Base-by-base conservation (phyloP, 2,113 vertebrate genomes). In the Trogon melanurus region DNA sequence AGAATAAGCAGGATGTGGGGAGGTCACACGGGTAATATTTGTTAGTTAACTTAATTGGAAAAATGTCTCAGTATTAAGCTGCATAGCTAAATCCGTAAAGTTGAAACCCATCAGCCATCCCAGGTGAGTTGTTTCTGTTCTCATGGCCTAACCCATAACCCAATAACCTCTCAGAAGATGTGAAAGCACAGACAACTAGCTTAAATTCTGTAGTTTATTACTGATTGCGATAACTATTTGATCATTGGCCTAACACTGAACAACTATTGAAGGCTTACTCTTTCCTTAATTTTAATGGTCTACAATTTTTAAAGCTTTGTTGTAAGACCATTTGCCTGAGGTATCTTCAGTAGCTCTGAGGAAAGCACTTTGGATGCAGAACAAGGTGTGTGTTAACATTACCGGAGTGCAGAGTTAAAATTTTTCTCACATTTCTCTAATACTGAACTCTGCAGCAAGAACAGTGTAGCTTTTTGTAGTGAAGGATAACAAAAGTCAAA, bases 351-450 rank as follows among this genome's bases (percentile, higher is more conserved):
- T 17, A 79, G 32, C 19, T 78, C 74, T 61, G 51, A 94, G 48
- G 25, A 85, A 83, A 89, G n/a, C 25, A 13, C 15, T 53, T 30
- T 27, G 26, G 36, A n/a, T 3, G 3, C 20, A 78, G 38, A 87
- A 54, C 29, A 74, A 57, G 11, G 15, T 19, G 12, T 25, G 22
- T 58, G 15, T 36, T 61, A 76, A 54, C 15, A 23, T 41, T 58
- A 58, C 7, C 30, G n/a, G 44, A 74, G 16, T 11, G 32, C 25
- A 25, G 36, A 44, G 36, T 34, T 83, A 58, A 76, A 90, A 83
- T 32, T 8, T 1, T 30, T 83, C 54, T 75, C 5, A 13, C 0
- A 0, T 60, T 69, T 30, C 54, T 87, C 0, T 50, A n/a, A 69
- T 53, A 91, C 1, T 56, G 45, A 92, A 34, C 16, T 29, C 48